Percentiles rank a stretch among this genome's conserved stretches.
phyloP scores from a whole-genome alignment of 2,113 vertebrate genomes.

The Peromyscus maniculatus region DNA sequence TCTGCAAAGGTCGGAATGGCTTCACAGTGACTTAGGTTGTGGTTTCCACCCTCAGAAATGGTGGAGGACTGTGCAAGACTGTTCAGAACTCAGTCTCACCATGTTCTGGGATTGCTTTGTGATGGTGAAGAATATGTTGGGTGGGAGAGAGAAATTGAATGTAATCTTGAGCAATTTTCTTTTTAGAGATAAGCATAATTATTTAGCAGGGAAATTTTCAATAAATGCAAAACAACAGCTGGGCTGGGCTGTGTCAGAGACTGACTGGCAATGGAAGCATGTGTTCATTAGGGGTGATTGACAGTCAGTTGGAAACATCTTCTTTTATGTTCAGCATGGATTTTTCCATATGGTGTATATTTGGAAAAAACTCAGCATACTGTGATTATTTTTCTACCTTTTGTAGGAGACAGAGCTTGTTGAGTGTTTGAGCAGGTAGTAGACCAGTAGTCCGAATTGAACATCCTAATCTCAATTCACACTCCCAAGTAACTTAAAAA shows the following conservation, averaged over 20 bases:
- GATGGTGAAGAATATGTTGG: neutral
- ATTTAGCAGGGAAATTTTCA: slow-evolving; percentile 58
- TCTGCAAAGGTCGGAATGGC: neutral
- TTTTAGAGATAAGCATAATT: slow-evolving; percentile 57
- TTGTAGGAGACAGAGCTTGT: slow-evolving; percentile 7
- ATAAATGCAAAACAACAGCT: slow-evolving; percentile 57
- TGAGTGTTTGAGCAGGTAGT: slow-evolving; percentile 35
- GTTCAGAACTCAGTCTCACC: too few relatives aligned
- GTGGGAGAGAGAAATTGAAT: slow-evolving; percentile 24
- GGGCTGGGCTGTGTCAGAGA: neutral
- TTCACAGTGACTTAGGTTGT: neutral
- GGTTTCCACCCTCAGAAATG: neutral
- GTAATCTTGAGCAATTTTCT: slow-evolving; percentile 62
- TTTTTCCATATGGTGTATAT: neutral
- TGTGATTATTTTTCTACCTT: slow-evolving; percentile 55
- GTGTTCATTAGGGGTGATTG: neutral
- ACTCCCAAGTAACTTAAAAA: slow-evolving; percentile 49
- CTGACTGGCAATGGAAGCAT: neutral
- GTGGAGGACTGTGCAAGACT: neutral
- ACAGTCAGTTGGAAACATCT: neutral
- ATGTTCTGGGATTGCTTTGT: neutral
- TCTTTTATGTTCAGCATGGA: neutral
- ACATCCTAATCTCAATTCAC: slow-evolving; percentile 32
- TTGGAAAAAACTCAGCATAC: neutral
- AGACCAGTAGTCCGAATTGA: slow-evolving; percentile 42